Conservation (phyloP, 2,113 vertebrate genomes). For the Nothocercus julius region DNA sequence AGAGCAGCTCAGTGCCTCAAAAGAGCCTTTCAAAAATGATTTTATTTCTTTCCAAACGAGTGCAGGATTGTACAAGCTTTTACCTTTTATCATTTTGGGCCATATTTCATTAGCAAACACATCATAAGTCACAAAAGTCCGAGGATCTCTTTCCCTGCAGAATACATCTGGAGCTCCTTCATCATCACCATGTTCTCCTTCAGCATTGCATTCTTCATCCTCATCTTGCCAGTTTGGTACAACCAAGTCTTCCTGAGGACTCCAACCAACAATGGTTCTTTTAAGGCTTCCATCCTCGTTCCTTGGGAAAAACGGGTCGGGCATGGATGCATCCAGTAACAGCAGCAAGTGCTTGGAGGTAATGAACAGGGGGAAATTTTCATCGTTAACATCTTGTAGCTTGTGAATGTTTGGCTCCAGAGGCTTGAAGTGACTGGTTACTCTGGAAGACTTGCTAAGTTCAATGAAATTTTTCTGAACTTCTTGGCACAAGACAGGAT, state of each 20-base stretch:
- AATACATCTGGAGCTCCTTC: constrained; percentile 40
- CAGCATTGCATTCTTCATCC: constrained; percentile 71
- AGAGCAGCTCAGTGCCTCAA: constrained; percentile 78
- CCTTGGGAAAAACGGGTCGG: constrained; percentile 80
- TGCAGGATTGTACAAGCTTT: constrained; percentile 79
- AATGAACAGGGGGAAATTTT: constrained; percentile 82
- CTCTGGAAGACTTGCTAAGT: constrained; percentile 81
- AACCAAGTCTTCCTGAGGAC: constrained; percentile 72
- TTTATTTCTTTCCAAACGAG: constrained; percentile 87
- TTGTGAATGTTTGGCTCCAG: constrained; percentile 74
- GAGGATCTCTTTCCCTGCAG: constrained; percentile 72
- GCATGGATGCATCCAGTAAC: constrained; percentile 81
- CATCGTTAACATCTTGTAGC: constrained; percentile 81
- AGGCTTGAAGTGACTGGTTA: constrained; percentile 79
- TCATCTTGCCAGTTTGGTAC: constrained; percentile 76
- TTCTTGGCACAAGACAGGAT: constrained; percentile 82
- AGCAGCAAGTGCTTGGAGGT: constrained; percentile 82
- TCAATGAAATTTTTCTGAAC: constrained; percentile 84
- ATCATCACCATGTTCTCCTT: constrained; percentile 67
- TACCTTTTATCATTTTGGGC: constrained; percentile 84
- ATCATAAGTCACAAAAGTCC: constrained; percentile 77
- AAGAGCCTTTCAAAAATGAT: constrained; percentile 85
- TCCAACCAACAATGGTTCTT: constrained; percentile 78
- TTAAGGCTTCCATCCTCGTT: constrained; percentile 85
- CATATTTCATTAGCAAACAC: constrained; percentile 81